Conservation (phyloP, 2,797 vertebrate genomes). For the Aselliscus stoliczkanus region DNA sequence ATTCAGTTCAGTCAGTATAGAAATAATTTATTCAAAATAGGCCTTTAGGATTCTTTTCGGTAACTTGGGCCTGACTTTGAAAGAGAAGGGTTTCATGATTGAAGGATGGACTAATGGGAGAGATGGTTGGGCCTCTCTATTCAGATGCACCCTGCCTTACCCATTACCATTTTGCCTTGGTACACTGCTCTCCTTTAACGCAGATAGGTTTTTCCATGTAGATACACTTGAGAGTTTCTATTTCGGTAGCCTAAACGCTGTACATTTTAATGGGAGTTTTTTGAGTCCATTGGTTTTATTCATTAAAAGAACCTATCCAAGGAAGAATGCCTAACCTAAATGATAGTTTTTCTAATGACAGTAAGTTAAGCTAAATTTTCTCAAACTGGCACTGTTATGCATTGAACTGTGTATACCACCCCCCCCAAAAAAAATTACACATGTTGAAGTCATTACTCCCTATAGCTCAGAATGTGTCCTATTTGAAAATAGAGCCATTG, state of each 20-base stretch:
- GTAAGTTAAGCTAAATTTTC: background rate
- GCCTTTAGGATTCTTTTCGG: background rate
- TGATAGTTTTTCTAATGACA: background rate
- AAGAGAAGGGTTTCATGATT: background rate
- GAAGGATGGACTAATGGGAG: background rate
- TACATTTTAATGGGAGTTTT: background rate
- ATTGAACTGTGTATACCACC: background rate
- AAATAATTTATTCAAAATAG: background rate
- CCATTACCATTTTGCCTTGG: background rate
- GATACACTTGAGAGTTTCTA: background rate
- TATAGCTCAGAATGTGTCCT: background rate
- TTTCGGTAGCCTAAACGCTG: background rate
- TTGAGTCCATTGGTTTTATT: background rate
- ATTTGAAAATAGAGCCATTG: background rate
- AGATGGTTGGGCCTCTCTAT: background rate
- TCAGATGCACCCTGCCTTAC: background rate
- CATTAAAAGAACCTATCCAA: background rate
- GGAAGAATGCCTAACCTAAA: background rate
- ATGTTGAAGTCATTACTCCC: background rate
- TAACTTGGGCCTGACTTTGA: background rate
- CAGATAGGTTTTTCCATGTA: background rate
- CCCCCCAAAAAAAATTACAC: background rate
- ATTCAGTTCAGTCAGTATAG: background rate
- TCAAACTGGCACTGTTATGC: background rate
- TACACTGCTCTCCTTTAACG: background rate